Conservation (phyloP, 2,888 invertebrate species). For the Macrophya alboannulata region DNA sequence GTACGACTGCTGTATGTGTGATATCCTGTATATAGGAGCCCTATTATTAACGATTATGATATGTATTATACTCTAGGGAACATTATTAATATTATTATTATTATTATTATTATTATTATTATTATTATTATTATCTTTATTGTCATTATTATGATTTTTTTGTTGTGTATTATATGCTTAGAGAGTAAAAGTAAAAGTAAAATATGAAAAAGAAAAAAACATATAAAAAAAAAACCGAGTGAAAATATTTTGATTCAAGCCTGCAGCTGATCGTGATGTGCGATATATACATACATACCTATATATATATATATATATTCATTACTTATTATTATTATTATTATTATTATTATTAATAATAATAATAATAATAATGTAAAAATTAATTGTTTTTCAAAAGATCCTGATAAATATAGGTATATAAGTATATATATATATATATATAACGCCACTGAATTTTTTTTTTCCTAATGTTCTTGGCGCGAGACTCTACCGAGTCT, state of each 20-base stretch:
- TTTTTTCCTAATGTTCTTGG: too few species aligned
- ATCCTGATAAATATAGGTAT: constrained; percentile 62
- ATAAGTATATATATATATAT: too few species aligned
- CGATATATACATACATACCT: constrained; percentile 6
- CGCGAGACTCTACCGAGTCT: too few species aligned
- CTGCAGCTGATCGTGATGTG: constrained; percentile 57
- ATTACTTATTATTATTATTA: background rate
- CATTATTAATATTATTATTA: constrained; percentile 62
- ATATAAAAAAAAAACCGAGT: background rate
- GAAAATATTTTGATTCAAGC: background rate
- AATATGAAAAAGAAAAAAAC: background rate
- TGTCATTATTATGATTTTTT: constrained; percentile 30
- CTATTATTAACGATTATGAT: constrained; percentile 59
- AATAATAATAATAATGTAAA: constrained; percentile 10
- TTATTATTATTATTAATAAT: constrained; percentile 23
- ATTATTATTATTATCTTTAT: constrained; percentile 23
- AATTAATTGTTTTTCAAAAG: constrained; percentile 74
- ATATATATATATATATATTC: constrained; percentile 10
- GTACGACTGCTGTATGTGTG: constrained; percentile 69
- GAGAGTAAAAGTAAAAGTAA: background rate
- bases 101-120: constrained; percentile 64
- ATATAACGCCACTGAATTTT: too few species aligned
- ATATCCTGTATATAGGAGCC: constrained; percentile 75
- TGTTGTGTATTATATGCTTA: constrained; percentile 35
- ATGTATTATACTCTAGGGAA: constrained; percentile 56